These are phyloP conservation scores for Aegithalos caudatus DNA, from an alignment of 2,113 vertebrate species.

Conservation along the genomic window DNA sequence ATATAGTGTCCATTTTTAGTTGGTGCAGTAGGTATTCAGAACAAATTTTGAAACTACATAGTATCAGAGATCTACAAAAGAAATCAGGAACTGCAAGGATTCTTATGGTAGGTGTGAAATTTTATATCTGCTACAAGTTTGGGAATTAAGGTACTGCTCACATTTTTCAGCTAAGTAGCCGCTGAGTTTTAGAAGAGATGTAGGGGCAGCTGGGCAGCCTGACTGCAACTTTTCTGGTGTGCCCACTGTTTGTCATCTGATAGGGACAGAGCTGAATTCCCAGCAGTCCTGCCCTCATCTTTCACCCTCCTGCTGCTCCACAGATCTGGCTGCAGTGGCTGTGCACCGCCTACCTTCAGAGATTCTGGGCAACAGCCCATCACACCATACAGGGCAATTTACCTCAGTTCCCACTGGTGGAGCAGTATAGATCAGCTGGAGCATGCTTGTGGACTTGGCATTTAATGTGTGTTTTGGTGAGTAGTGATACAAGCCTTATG, in stretches of 20 bases:
- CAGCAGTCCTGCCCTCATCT: not conserved
- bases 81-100: not conserved
- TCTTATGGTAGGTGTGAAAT: not conserved
- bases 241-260: not conserved
- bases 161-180: not conserved
- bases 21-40: not conserved
- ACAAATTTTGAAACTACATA: not conserved
- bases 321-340: fast-evolving
- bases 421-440: not conserved
- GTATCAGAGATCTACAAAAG: not conserved
- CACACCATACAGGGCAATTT: not conserved
- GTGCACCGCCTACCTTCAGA: fast-evolving
- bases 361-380: not conserved
- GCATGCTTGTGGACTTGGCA: not conserved
- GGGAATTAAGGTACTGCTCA: not conserved
- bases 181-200: not conserved
- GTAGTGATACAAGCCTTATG: not conserved
- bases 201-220: not conserved
- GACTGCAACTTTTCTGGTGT: not conserved
- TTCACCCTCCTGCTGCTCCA: not conserved
- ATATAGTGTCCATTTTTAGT: not conserved
- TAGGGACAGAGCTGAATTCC: not conserved
- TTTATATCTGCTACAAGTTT: not conserved
- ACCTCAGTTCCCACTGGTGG: not conserved
- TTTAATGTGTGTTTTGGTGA: constrained; percentile 11